Conservation (phyloP, 2,888 invertebrate species). For the Theodoxus fluviatilis region DNA sequence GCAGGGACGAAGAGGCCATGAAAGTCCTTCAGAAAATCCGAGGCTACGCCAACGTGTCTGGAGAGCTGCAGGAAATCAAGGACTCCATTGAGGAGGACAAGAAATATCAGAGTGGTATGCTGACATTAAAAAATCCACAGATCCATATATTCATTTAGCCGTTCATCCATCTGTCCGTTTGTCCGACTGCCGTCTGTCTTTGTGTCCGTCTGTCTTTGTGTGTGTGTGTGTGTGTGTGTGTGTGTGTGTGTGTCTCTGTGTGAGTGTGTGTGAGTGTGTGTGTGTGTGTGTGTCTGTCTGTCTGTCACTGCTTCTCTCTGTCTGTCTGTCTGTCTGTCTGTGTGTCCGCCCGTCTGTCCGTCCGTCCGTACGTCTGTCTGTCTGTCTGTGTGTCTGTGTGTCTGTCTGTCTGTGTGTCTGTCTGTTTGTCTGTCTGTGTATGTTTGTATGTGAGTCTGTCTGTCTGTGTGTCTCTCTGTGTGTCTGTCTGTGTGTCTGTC, state of each 20-base stretch:
- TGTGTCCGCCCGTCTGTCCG: conserved; percentile 2
- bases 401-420: not conserved
- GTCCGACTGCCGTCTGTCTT: too few relatives aligned
- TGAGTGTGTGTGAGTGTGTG: not conserved
- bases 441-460: not conserved
- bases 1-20: conserved; percentile 50
- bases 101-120: conserved; percentile 22
- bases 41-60: conserved; percentile 58
- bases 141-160: too few relatives aligned
- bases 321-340: conserved; percentile 12
- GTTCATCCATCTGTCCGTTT: too few relatives aligned
- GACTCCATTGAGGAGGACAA: conserved; percentile 42
- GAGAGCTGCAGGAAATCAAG: conserved; percentile 64
- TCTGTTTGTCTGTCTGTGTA: not conserved
- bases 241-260: conserved; percentile 3
- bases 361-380: not conserved
- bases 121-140: too few relatives aligned
- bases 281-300: not conserved
- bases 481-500: conserved; percentile 7
- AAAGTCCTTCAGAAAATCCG: conserved; percentile 61
- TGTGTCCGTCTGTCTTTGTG: not conserved
- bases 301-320: not conserved
- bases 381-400: not conserved
- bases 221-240: not conserved
- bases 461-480: not conserved